Evolutionary conservation across 2,797 vertebrate species (phyloP).

Genomic region (Limnodromus scolopaceus): DNA sequence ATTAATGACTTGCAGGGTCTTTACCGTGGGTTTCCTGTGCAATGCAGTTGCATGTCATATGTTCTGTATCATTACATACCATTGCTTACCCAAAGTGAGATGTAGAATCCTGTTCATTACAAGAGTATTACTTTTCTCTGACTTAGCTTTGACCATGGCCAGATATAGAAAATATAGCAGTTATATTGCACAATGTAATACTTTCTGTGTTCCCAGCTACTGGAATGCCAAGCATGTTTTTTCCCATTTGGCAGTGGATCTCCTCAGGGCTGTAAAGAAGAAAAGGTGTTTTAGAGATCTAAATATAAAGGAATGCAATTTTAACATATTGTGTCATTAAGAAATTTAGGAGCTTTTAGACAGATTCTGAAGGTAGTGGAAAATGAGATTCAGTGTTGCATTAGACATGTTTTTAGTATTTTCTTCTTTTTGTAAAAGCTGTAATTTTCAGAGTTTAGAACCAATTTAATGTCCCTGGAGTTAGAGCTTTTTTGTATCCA

Average conservation of each 20-base stretch:
- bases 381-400: constrained; percentile 84
- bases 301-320: constrained; percentile 79
- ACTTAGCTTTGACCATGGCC: not conserved
- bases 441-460: constrained; percentile 86
- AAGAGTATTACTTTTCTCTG: not conserved
- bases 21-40: not conserved
- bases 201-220: not conserved
- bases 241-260: constrained; percentile 10
- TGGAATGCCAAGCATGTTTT: not conserved
- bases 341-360: constrained; percentile 84
- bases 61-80: rapidly evolving
- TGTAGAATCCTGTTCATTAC: not conserved
- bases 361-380: constrained; percentile 76
- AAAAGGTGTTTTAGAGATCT: constrained; percentile 74
- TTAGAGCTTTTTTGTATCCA: constrained; percentile 81
- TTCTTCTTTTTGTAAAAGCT: constrained; percentile 85
- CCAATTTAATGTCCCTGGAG: constrained; percentile 85
- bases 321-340: constrained; percentile 83
- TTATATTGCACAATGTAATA: not conserved
- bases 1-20: not conserved
- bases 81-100: not conserved
- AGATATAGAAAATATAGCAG: not conserved
- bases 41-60: not conserved
- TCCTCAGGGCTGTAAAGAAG: constrained; percentile 61
- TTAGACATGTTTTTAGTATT: constrained; percentile 85